Conservation (phyloP, 2,113 vertebrate species). For the Thalassarche chlororhynchos region DNA sequence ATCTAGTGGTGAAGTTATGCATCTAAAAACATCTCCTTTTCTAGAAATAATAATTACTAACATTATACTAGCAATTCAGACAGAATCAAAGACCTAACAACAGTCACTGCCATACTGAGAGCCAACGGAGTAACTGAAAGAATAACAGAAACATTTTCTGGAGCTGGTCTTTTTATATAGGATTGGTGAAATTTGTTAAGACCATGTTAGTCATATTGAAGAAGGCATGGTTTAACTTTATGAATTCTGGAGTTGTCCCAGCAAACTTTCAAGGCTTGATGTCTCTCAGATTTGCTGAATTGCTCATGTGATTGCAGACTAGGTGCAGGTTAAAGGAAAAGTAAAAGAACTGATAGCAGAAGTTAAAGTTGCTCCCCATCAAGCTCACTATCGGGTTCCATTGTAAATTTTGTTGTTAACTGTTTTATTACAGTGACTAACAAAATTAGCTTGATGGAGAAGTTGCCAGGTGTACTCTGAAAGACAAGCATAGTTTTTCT, state of each 20-base stretch:
- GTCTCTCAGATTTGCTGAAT: slow-evolving; percentile 51
- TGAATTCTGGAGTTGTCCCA: slow-evolving; percentile 71
- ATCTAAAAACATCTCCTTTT: neutral
- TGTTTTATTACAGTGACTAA: neutral
- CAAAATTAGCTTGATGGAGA: neutral
- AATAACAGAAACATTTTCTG: slow-evolving; percentile 64
- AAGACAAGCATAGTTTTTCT: neutral
- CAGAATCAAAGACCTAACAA: slow-evolving; percentile 6
- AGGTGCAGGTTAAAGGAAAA: slow-evolving; percentile 15
- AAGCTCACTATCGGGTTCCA: neutral
- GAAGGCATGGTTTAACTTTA: slow-evolving; percentile 54
- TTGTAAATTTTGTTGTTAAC: neutral
- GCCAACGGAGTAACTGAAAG: slow-evolving; percentile 42
- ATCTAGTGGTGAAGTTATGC: neutral
- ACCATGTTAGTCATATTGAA: slow-evolving; percentile 72
- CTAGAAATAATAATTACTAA: slow-evolving; percentile 27
- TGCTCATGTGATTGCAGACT: neutral
- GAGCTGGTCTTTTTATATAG: slow-evolving; percentile 47
- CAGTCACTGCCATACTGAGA: neutral
- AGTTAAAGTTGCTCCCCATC: neutral
- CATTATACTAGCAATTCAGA: slow-evolving; percentile 32
- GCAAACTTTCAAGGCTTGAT: slow-evolving; percentile 52
- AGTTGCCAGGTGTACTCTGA: neutral
- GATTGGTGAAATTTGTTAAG: slow-evolving; percentile 69
- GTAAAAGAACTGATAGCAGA: neutral